phyloP scores from a whole-genome alignment of 2,113 vertebrate species.

The Thoracochromis brauschi region DNA sequence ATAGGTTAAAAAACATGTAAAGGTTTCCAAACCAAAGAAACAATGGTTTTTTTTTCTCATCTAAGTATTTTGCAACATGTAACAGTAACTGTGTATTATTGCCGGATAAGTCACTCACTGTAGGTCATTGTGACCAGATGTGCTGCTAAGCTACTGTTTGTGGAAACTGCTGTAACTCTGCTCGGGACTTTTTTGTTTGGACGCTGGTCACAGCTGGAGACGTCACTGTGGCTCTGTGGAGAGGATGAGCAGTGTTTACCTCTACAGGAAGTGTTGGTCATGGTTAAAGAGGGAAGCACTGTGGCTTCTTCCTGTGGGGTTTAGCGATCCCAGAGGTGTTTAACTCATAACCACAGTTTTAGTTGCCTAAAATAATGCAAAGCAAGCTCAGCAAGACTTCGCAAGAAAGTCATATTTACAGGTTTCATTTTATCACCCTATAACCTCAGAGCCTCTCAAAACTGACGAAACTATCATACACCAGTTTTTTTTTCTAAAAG shows the following conservation, averaged over 20 bases:
- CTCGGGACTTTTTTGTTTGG: neutral
- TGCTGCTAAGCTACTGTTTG: neutral
- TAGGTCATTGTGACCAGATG: neutral
- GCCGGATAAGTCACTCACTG: neutral
- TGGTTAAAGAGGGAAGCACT: neutral
- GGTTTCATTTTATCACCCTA: neutral
- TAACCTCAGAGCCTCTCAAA: neutral
- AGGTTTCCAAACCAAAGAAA: neutral
- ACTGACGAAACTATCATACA: neutral
- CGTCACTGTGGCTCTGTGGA: neutral
- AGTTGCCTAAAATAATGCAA: neutral
- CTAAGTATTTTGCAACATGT: neutral
- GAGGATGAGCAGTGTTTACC: neutral
- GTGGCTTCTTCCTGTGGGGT: constrained; percentile 2
- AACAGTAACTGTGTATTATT: neutral
- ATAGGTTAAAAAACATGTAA: neutral
- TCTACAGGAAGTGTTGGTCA: neutral
- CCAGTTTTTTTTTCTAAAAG: neutral
- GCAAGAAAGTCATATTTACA: neutral
- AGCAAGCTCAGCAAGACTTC: neutral
- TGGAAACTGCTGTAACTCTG: neutral
- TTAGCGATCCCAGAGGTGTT: neutral
- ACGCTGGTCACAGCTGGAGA: neutral
- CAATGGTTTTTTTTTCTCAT: fast-evolving
- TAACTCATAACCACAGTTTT: neutral